Conservation (phyloP, 1,140 invertebrate species). For the Chironomus tepperi region DNA sequence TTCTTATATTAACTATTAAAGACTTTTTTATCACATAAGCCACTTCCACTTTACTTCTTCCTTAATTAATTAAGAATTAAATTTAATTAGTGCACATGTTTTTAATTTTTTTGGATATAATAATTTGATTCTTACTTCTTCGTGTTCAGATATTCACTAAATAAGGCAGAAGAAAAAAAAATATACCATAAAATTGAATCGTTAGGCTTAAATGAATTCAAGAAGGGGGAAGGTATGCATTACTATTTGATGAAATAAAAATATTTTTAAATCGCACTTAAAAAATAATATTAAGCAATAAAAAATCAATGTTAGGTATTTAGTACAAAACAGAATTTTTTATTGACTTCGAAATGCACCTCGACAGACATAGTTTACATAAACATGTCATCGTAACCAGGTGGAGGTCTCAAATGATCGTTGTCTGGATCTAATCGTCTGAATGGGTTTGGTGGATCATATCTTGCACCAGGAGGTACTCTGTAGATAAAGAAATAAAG, state of each 20-base stretch:
- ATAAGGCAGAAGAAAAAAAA: neutral
- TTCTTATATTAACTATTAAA: neutral
- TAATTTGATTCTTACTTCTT: neutral
- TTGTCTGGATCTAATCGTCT: slow-evolving; percentile 50
- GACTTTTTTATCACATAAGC: no score
- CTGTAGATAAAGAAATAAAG: slow-evolving; percentile 47
- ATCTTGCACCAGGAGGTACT: slow-evolving; percentile 66
- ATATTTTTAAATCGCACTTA: no score
- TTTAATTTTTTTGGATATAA: neutral
- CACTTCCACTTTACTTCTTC: no score
- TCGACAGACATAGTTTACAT: slow-evolving; percentile 45
- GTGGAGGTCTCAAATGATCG: slow-evolving; percentile 64
- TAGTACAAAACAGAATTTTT: neutral
- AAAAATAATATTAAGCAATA: no score
- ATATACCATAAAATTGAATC: neutral
- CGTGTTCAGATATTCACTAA: slow-evolving; percentile 7
- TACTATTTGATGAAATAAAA: no score
- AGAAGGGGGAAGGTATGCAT: neutral
- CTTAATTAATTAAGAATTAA: neutral
- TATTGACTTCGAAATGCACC: neutral
- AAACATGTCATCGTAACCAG: slow-evolving; percentile 63
- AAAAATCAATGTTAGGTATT: no score
- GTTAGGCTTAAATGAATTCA: neutral
- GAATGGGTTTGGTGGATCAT: slow-evolving; percentile 57
- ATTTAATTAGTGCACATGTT: neutral